Evolutionary conservation across 2,888 invertebrate species (phyloP), one percentile per base, ranked within the genome.

Genomic region (Oligia strigilis): DNA sequence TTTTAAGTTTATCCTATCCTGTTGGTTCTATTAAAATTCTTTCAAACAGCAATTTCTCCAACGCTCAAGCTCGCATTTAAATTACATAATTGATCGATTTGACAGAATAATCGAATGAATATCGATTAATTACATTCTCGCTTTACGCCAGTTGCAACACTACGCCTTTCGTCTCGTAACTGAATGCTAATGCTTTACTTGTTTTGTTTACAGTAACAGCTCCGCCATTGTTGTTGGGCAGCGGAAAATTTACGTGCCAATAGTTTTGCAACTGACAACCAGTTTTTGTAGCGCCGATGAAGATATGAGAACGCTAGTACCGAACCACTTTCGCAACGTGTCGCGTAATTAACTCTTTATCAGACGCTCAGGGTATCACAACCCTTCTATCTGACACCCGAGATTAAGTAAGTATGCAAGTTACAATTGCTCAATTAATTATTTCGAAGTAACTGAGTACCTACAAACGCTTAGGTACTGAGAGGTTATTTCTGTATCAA

Each of bases 241-340:
- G 85, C 81, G 70, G 88, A 87, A 92, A 93, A 94, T 94, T 94
- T 93, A 93, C 93, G 87, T 84, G 84, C 89, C 81, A 89, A 89
- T 88, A 88, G 89, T 96, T 94, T 94, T 92, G 94, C 93, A 95
- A 96, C 73, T 73, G 75, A 75, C 89, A 94, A 95, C 95, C 91
- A 94, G 95, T 95, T 96, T 95, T 95, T 95, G 93, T 93, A 81
- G 80, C 83, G 85, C 78, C 87, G 94, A 95, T 95, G 95, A 95
- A 96, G 95, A 95, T 95, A 96, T 94, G 93, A 90, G 91, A 92
- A 91, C 90, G 89, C 88, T 90, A 82, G 89, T 91, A 90, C 90
- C 66, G 23, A 81, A 83, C 84, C 83, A 78, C 85, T 92, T 90
- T 87, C 92, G 93, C 90, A 95, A 94, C 89, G 82, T 87, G 89